Evolutionary conservation across 2,797 vertebrate genomes (phyloP).

Genomic region (Myotis findleyi): DNA sequence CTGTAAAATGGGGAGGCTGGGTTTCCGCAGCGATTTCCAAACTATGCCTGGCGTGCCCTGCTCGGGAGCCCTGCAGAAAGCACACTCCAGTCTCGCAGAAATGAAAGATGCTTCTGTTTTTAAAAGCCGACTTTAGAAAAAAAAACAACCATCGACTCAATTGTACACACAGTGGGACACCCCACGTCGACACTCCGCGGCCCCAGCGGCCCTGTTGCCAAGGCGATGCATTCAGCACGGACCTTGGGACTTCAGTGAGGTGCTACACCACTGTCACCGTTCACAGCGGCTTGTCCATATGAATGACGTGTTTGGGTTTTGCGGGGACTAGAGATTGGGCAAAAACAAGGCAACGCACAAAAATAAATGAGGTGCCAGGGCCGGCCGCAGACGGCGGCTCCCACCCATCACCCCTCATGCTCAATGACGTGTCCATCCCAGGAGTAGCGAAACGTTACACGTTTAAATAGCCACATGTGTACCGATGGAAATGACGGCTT

Average conservation of each 20-base stretch:
- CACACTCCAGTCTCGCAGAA: too few relatives aligned
- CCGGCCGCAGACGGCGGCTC: neutral
- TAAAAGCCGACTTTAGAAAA: neutral
- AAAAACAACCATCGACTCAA: neutral
- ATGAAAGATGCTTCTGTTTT: neutral
- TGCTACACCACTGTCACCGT: neutral
- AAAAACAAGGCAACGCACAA: neutral
- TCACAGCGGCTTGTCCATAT: neutral
- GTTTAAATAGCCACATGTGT: neutral
- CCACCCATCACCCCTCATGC: neutral
- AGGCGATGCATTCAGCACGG: slow-evolving; percentile 33
- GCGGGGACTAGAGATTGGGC: neutral
- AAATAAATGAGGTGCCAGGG: neutral
- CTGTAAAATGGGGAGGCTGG: neutral
- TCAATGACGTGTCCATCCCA: neutral
- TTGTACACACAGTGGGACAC: neutral
- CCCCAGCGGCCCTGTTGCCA: neutral
- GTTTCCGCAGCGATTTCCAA: neutral
- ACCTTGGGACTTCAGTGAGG: neutral
- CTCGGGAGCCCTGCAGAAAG: too few relatives aligned
- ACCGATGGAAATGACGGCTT: neutral
- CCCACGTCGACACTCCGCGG: neutral
- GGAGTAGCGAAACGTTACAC: neutral
- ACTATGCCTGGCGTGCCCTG: neutral
- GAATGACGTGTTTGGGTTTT: neutral